These are phyloP conservation scores for Trinectes maculatus DNA, from an alignment of 2,113 vertebrate species.

Conservation along the genomic window DNA sequence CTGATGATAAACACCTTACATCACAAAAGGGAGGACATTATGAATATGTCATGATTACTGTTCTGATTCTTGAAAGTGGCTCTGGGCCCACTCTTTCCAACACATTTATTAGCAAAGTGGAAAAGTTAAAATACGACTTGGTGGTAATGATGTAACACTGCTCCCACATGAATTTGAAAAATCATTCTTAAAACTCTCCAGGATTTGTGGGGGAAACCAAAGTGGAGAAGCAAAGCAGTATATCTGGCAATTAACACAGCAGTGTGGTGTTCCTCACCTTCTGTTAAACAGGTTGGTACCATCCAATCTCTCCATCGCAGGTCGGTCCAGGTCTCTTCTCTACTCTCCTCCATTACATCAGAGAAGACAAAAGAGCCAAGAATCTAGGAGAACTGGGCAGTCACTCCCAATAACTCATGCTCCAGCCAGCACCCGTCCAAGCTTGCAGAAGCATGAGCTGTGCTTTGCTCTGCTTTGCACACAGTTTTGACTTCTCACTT, in stretches of 20 bases:
- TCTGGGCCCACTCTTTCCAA: constrained; percentile 12
- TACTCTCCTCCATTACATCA: constrained; percentile 71
- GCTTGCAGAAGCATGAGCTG: constrained; percentile 54
- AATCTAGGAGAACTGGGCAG: constrained; percentile 47
- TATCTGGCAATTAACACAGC: constrained; percentile 28
- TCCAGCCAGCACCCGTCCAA: constrained; percentile 57
- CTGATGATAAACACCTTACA: neutral
- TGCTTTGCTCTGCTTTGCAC: constrained; percentile 31
- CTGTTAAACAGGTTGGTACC: constrained; percentile 55
- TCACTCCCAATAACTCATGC: constrained; percentile 35
- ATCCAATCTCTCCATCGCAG: constrained; percentile 19
- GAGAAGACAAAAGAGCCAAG: constrained; percentile 44
- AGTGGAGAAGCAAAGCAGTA: constrained; percentile 11
- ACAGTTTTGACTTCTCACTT: constrained; percentile 64
- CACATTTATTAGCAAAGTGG: constrained; percentile 37
- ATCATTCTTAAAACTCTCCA: constrained; percentile 51
- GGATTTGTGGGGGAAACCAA: constrained; percentile 1
- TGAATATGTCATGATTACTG: constrained; percentile 11
- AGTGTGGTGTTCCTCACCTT: constrained; percentile 49
- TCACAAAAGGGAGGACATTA: neutral
- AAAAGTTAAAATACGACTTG: constrained; percentile 35
- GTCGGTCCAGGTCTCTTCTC: constrained; percentile 8
- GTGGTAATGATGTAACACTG: constrained; percentile 55
- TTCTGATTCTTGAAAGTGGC: constrained; percentile 20
- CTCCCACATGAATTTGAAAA: constrained; percentile 52